Conservation (phyloP, 2,797 vertebrate species). For the Stomatorhinus walkeri region DNA sequence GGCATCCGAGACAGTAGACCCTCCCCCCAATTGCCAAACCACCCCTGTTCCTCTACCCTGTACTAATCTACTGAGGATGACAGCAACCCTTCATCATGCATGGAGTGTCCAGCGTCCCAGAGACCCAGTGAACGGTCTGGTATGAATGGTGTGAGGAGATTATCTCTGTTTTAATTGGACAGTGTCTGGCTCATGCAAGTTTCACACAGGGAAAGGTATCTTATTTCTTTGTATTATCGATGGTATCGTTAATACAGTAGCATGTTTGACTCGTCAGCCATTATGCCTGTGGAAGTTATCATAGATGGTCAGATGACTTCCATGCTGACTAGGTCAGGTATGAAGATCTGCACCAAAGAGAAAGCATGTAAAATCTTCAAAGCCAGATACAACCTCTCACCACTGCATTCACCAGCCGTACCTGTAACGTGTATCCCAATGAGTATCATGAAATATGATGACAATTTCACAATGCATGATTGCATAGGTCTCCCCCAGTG, state of each 20-base stretch:
- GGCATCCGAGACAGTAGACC: conserved; percentile 77
- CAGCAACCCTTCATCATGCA: conserved; percentile 77
- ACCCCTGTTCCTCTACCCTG: conserved; percentile 48
- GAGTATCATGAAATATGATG: conserved; percentile 49
- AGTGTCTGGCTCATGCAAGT: conserved; percentile 14
- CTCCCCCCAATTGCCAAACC: conserved; percentile 19
- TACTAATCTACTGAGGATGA: conserved; percentile 80
- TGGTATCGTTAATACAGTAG: background rate
- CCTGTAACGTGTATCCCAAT: conserved; percentile 52
- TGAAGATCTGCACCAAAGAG: background rate
- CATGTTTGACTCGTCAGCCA: conserved; percentile 10
- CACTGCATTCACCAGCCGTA: conserved; percentile 75
- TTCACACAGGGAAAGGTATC: background rate
- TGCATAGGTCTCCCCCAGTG: conserved; percentile 53
- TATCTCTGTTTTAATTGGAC: conserved; percentile 37
- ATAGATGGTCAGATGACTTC: conserved; percentile 14
- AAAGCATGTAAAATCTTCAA: background rate
- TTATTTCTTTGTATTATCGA: background rate
- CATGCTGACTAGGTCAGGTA: conserved; percentile 1
- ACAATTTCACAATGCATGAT: conserved; percentile 79
- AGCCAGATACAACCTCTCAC: conserved; percentile 73
- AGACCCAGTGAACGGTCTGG: conserved; percentile 67
- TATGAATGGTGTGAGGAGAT: conserved; percentile 85
- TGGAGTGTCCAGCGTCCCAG: conserved; percentile 79
- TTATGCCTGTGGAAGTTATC: background rate